Evolutionary conservation across 2,797 vertebrate species (phyloP).

Genomic region (Alcedo quadribrachys): DNA sequence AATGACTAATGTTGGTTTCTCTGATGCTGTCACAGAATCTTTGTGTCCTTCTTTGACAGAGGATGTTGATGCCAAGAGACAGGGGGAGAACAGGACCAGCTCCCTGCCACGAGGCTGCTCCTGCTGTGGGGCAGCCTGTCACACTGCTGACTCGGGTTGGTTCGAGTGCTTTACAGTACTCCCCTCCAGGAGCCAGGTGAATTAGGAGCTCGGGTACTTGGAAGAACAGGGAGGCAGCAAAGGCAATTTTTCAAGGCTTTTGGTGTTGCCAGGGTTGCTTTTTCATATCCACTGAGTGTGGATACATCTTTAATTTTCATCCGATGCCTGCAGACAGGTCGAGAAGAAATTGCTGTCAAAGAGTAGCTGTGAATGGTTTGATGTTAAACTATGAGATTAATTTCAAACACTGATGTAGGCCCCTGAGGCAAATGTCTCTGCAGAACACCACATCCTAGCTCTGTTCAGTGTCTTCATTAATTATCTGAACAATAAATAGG

Average conservation of each 20-base stretch:
- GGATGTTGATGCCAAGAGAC: background rate
- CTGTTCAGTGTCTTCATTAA: background rate
- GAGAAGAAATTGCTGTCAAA: background rate
- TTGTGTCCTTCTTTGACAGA: background rate
- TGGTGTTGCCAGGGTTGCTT: background rate
- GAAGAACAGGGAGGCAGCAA: background rate
- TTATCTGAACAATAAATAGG: background rate
- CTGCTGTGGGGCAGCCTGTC: background rate
- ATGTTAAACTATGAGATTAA: background rate
- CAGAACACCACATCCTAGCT: background rate
- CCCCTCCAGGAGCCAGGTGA: background rate
- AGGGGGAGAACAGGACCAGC: background rate
- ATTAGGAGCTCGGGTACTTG: background rate
- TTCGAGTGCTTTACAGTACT: background rate
- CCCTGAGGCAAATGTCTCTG: background rate
- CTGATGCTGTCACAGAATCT: background rate
- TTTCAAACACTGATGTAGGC: background rate
- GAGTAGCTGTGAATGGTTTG: background rate
- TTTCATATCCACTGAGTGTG: background rate
- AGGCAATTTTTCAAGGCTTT: background rate
- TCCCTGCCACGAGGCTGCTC: background rate
- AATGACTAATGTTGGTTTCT: background rate
- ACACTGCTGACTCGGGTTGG: background rate
- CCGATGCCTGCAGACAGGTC: background rate
- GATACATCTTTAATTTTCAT: background rate